These are phyloP conservation scores for Meloidogyne exigua DNA, from an alignment of 1,140 invertebrate genomes.

Conservation along the genomic window DNA sequence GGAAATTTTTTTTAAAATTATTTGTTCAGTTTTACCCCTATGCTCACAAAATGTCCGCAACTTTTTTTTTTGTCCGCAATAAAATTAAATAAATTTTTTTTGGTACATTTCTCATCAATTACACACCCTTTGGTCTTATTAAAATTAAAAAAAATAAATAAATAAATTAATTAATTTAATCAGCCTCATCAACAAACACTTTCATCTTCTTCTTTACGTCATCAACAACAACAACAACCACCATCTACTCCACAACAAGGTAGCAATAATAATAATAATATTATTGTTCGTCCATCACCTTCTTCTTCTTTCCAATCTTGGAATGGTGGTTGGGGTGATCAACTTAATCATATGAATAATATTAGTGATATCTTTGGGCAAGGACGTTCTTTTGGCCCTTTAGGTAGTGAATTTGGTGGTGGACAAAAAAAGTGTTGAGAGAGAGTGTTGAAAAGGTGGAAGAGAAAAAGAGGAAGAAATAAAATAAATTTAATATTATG, in stretches of 20 bases:
- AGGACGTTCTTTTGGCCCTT: conserved; percentile 36
- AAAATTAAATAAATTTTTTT: too few relatives aligned
- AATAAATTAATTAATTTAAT: too few relatives aligned
- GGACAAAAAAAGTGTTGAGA: background rate
- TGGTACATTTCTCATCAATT: too few relatives aligned
- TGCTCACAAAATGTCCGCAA: too few relatives aligned
- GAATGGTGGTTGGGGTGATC: conserved; percentile 35
- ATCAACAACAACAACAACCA: conserved; percentile 1
- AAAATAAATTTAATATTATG: too few relatives aligned
- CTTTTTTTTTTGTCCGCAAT: too few relatives aligned
- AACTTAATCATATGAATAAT: conserved; percentile 31
- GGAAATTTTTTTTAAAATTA: too few relatives aligned
- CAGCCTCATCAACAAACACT: background rate
- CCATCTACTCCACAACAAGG: background rate
- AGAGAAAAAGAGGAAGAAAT: background rate
- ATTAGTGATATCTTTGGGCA: conserved; percentile 42
- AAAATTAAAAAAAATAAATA: too few relatives aligned
- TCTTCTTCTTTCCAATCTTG: conserved; percentile 33
- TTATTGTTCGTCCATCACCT: background rate
- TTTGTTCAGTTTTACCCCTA: too few relatives aligned
- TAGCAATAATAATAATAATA: background rate
- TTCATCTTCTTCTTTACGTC: background rate
- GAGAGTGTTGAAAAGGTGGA: background rate
- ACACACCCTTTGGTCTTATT: too few relatives aligned
- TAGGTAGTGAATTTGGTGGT: conserved; percentile 36